A percentile compares a stretch with the other conserved stretches of the same genome.
Conservation (phyloP, 1,140 invertebrate species). For the Pollicipes pollicipes region DNA sequence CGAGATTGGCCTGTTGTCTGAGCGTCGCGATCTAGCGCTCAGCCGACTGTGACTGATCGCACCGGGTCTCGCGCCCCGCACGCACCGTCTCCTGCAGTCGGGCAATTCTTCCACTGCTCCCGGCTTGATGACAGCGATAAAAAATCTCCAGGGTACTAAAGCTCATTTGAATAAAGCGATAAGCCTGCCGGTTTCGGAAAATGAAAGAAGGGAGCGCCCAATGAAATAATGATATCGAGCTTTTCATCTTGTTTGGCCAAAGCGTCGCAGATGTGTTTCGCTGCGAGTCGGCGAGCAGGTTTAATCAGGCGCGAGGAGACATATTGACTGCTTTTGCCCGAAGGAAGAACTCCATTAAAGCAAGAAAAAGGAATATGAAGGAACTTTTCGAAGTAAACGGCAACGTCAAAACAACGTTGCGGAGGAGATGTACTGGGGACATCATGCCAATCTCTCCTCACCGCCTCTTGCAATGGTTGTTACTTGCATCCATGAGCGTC, state of each 20-base stretch:
- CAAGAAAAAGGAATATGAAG: background rate
- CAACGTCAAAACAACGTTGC: too few relatives aligned
- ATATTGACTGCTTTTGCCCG: background rate
- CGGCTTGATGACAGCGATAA: background rate
- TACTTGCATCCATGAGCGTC: too few relatives aligned
- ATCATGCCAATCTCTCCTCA: too few relatives aligned
- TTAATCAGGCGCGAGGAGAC: background rate
- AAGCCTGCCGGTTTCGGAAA: background rate
- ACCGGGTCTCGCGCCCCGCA: background rate
- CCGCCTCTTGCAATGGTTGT: too few relatives aligned
- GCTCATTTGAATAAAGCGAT: conserved; percentile 2
- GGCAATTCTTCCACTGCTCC: background rate
- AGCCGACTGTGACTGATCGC: background rate
- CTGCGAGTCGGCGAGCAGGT: background rate
- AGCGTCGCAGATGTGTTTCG: background rate
- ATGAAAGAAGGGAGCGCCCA: conserved; percentile 1
- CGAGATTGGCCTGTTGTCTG: background rate
- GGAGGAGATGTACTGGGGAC: too few relatives aligned
- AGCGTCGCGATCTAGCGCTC: background rate
- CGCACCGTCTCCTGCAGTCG: background rate
- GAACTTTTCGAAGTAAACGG: too few relatives aligned
- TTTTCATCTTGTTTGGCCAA: background rate
- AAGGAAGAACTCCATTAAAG: background rate
- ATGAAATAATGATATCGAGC: background rate
- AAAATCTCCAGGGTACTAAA: conserved; percentile 2